Evolutionary conservation across 2,888 invertebrate species (phyloP).

Genomic region (Melieria crassipennis): DNA sequence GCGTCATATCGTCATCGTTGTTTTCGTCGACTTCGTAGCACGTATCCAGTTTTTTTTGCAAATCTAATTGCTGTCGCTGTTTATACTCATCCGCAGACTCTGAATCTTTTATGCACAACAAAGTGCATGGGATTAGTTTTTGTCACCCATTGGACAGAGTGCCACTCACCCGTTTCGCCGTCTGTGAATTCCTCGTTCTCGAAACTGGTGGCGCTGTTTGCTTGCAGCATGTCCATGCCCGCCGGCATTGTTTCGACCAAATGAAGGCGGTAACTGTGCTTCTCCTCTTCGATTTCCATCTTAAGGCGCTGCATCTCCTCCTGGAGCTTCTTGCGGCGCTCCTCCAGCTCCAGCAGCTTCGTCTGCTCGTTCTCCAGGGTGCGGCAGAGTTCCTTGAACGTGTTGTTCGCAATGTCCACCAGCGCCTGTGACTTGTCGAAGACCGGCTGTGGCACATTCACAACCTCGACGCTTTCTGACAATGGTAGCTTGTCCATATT

Average conservation of each 20-base stretch:
- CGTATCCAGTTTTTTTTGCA: slow-evolving; percentile 28
- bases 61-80: neutral
- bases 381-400: slow-evolving; percentile 46
- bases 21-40: slow-evolving; percentile 39
- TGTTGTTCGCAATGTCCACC: slow-evolving; percentile 43
- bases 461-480: neutral
- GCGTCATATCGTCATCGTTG: slow-evolving; percentile 21
- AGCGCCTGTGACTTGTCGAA: slow-evolving; percentile 41
- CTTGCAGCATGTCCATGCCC: slow-evolving; percentile 28
- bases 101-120: no score
- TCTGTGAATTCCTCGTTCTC: slow-evolving; percentile 37
- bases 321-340: slow-evolving; percentile 46
- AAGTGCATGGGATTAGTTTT: no score
- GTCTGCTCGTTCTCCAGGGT: slow-evolving; percentile 47
- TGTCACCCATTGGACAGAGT: no score
- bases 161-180: slow-evolving; percentile 2
- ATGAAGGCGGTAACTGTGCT: slow-evolving; percentile 40
- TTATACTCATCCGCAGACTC: no score
- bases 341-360: slow-evolving; percentile 47
- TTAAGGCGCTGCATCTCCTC: slow-evolving; percentile 48
- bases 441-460: neutral
- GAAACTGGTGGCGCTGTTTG: slow-evolving; percentile 33
- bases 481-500: slow-evolving; percentile 18
- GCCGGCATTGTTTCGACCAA: slow-evolving; percentile 36
- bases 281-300: slow-evolving; percentile 48